Evolutionary conservation across 2,113 vertebrate species (phyloP), one percentile per base, ranked within the genome.

Genomic region (Argyrosomus japonicus): DNA sequence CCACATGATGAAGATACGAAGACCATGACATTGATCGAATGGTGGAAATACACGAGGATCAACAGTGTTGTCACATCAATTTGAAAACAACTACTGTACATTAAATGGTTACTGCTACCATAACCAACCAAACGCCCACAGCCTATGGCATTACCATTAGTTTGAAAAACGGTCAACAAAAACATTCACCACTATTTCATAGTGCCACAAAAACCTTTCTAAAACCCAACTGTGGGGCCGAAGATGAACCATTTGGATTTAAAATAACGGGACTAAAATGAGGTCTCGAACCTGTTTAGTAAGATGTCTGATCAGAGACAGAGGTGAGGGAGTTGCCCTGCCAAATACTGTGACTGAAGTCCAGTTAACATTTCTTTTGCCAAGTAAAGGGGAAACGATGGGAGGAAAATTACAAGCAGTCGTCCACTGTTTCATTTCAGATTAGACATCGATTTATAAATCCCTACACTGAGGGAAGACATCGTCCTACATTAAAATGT

Each of bases 31-130:
- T 74, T 25, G 18, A 53, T 68, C 63, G 75, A 69, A 78, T 19
- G 58, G 63, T 78, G 48, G 53, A 68, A 48, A 68, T 62, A 45
- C 73, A 63, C 6, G 15, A 4, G 15, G 47, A 73, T 75, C 40
- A 64, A 88, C 76, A 87, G 63, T 5, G 7, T 58, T 18, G 79
- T 79, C 82, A 85, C 79, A 86, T 81, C 29, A 40, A 79, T 48
- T 57, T 68, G 23, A 78, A 75, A 78, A 85, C 63, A 79, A 63
- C 36, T 73, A 79, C 63, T 4, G 50, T 56, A 62, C 0, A 15
- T 63, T 56, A 56, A n/a, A 43, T 12, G 3, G 6, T 63, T 45
- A 77, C 36, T 27, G 56, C 47, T 56, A 61, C 36, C 29, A 40
- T 32, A 81, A 75, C 73, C 70, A 43, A 19, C 21, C 10, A 71